Conservation (phyloP, 2,113 vertebrate species). For the Macaca mulatta region DNA sequence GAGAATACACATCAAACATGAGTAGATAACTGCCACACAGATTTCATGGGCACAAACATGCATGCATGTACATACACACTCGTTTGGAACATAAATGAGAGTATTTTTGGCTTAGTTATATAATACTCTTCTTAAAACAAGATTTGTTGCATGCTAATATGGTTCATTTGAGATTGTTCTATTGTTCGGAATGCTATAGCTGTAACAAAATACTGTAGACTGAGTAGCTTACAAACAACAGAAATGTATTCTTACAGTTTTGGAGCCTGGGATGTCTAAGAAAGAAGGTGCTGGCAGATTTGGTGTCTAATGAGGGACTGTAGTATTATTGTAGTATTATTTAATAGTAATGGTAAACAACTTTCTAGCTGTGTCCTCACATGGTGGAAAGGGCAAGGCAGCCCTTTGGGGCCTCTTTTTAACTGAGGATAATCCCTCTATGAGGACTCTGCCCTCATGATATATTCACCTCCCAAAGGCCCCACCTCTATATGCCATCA, state of each 20-base stretch:
- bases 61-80: not conserved
- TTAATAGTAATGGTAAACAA: too few relatives aligned
- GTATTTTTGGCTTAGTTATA: not conserved
- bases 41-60: not conserved
- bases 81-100: not conserved
- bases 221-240: not conserved
- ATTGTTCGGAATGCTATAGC: not conserved
- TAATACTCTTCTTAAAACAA: not conserved
- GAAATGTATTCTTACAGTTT: not conserved
- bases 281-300: not conserved
- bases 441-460: not conserved
- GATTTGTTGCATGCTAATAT: not conserved
- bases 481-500: not conserved
- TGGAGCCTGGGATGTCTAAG: not conserved
- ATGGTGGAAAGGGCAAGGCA: not conserved
- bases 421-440: not conserved
- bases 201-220: not conserved
- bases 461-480: not conserved
- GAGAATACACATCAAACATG: not conserved
- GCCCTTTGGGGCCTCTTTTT: not conserved
- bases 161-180: not conserved
- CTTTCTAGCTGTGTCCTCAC: not conserved
- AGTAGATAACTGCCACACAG: not conserved
- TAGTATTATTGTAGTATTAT: too few relatives aligned
- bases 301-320: fast-evolving